Base-by-base conservation (phyloP, 1,140 invertebrate species). In the Hypsibius dujardini region DNA sequence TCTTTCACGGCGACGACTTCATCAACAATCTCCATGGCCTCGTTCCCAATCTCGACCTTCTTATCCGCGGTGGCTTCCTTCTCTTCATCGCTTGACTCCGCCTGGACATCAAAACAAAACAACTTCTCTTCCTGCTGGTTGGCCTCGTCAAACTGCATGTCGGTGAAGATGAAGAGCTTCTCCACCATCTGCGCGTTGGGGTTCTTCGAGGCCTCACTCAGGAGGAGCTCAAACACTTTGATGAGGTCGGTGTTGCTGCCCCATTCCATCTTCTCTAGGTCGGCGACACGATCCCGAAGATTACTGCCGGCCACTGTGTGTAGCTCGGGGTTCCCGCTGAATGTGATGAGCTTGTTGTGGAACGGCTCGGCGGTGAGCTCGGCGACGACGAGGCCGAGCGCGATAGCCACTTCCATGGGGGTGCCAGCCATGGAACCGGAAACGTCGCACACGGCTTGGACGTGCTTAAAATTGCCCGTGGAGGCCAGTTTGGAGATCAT, bases 101-200 rank as follows among this genome's bases (percentile, higher is more conserved):
- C 28, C 28, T 28, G 28, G 28, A 28, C 28, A 28, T 28, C 28
- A 28, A 28, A 28, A 28, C 28, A 28, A 28, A 28, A 28, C 28
- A 28, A 28, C 28, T 28, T 28, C 28, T 28, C 28, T 28, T 28
- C 28, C 28, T 28, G 28, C 28, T 28, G 28, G 28, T 28, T 28
- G 50, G 50, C 50, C 7, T 7, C 50, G 50, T 56, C 50, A 56
- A 56, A 56, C 50, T 56, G 50, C 50, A 56, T 56, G 50, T 56
- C 50, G 50, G 50, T 56, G 50, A 56, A 56, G 7, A 56, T 56
- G 50, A 56, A 56, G 50, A 56, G 50, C 50, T 56, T 56, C 50
- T 56, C 50, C 50, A 56, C 50, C 50, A 56, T 56, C n/a, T 56
- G 7, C 7, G 50, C 50, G n/a, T 7, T n/a, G n/a, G 50, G 50